Evolutionary conservation across 2,113 vertebrate genomes (phyloP).

Genomic region (Lynx canadensis): DNA sequence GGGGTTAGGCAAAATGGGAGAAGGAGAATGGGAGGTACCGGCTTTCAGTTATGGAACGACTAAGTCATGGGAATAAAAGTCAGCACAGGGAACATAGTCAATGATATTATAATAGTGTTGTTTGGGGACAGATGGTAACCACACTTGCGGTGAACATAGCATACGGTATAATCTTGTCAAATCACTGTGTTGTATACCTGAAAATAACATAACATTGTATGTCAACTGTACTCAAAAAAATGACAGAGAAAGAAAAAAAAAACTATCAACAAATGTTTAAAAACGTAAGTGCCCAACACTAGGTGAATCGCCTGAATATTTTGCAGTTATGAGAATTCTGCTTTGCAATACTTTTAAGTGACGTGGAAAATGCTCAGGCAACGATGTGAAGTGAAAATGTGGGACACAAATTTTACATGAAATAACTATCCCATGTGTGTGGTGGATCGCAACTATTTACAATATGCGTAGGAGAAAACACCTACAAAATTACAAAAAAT

Average conservation of each 20-base stretch:
- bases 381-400: not conserved
- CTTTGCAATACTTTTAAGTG: slow-evolving; percentile 18
- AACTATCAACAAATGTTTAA: not conserved
- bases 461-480: not conserved
- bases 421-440: not conserved
- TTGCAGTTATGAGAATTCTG: not conserved
- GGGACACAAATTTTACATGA: not conserved
- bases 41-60: not conserved
- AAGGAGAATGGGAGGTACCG: not conserved
- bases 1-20: not conserved
- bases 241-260: not conserved
- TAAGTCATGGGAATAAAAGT: not conserved
- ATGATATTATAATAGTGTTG: not conserved
- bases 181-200: not conserved
- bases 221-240: not conserved
- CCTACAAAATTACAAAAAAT: not conserved
- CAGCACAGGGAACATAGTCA: not conserved
- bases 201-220: not conserved
- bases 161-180: not conserved
- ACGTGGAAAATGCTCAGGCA: not conserved
- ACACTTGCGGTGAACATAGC: not conserved
- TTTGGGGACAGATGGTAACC: not conserved
- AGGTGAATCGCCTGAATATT: not conserved
- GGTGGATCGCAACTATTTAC: not conserved
- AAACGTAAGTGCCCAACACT: not conserved